Evolutionary conservation across 2,888 invertebrate genomes (phyloP), one percentile per base, ranked within the genome.

Genomic region (Ornithoptera alexandrae): DNA sequence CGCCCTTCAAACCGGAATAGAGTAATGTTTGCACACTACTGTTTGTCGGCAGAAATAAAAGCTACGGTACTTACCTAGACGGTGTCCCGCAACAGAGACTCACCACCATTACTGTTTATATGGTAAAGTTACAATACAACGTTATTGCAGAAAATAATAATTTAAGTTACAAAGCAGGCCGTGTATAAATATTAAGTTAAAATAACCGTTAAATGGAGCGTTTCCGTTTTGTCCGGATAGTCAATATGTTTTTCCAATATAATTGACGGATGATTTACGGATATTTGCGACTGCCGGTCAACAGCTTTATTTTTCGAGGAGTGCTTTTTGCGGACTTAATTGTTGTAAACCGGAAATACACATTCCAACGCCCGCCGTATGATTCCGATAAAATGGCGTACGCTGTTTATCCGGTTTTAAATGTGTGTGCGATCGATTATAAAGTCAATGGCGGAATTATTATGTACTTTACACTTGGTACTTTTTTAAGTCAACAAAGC

Each of bases 281-380:
- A 58, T 70, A 60, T 70, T 67, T 67, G 63, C 67, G 62, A 58
- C 59, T 39, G 53, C n/a, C 59, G 58, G 39, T 66, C 62, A 70
- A 67, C 66, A 64, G 67, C 56, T 67, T 70, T 70, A 70, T 67
- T 64, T 67, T 30, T 30, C 30, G 60, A 22, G 65, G 59, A 24
- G 59, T 60, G 63, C 70, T 67, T 50, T 70, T 70, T 70, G 70
- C 63, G 56, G 70, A 67, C 56, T 57, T 70, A 67, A 70, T 64
- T 64, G 70, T 63, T 67, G 59, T 70, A 66, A 67, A 30, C 30
- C 60, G 60, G 53, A 64, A 56, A 67, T 70, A 61, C 64, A 69
- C 68, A 60, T 60, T 60, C 53, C 59, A 56, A 56, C 58, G 58
- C 42, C 46, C 57, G 58, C 7, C 46, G 57, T 67, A 62, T 22